Evolutionary conservation across 2,797 vertebrate species (phyloP), one percentile per base, ranked within the genome.

Genomic region (Peromyscus attwateri): DNA sequence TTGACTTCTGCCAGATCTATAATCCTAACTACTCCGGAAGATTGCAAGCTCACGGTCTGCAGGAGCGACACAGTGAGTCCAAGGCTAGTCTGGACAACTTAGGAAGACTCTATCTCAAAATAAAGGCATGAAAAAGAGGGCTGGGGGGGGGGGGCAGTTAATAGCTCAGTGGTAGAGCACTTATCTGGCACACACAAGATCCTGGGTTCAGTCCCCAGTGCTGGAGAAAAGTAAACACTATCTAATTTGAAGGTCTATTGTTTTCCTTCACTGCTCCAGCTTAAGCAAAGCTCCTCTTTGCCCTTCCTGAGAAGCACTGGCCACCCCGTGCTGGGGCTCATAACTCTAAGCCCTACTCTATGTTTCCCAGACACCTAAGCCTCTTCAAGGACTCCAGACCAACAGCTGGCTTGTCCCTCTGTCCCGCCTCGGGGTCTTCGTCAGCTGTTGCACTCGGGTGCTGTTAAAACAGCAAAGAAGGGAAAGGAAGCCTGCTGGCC

Each of bases 401-500:
- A 49, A 21, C 1, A 66, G 13, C 79, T 19, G 57, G 37, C 89
- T 27, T 12, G 5, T 43, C 31, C 1, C 77, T 80, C 73, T 1
- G 29, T 27, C 37, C 83, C 55, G 71, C 83, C 76, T 40, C 3
- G 0, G 70, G 70, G 57, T 43, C 52, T 80, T 70, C 70, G 82
- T 62, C 23, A 55, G 60, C 79, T 87, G 75, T 89, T 89, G 90
- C 91, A 93, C 92, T 96, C 43, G 90, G 92, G 92, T 52, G 16
- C 52, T 93, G 92, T 73, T 95, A 91, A 89, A 97, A 97, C 92
- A 96, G 83, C 19, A 76, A 96, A 94, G 87, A 64, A 9, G 37
- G 80, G 27, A 95, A 37, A 91, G 73, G 94, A 73, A 16, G 71
- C 64, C 93, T 52, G 43, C 66, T 83, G 70, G 91, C 71, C 94